phyloP scores from a whole-genome alignment of 1,140 invertebrate genomes.

The Marisa cornuarietis region DNA sequence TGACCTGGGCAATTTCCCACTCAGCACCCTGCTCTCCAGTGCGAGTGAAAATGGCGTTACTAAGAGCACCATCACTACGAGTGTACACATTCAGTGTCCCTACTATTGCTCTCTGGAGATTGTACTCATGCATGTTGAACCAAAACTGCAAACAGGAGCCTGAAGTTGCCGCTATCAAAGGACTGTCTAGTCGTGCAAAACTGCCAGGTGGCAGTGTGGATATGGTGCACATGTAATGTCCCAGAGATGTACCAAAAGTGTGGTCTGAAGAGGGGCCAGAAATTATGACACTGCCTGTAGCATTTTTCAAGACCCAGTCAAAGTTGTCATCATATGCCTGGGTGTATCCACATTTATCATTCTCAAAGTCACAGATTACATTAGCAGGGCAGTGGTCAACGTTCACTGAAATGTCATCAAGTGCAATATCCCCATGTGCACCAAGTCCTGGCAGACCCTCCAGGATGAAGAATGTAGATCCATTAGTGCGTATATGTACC shows the following conservation, averaged over 20 bases:
- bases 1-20: slow-evolving; percentile 49
- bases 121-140: slow-evolving; percentile 75
- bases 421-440: slow-evolving; percentile 54
- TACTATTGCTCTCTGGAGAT: slow-evolving; percentile 61
- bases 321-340: slow-evolving; percentile 79
- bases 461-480: slow-evolving; percentile 24
- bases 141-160: slow-evolving; percentile 69
- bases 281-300: not conserved
- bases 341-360: slow-evolving; percentile 68
- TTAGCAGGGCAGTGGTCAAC: slow-evolving; percentile 32
- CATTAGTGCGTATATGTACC: not conserved
- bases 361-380: slow-evolving; percentile 56
- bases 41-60: slow-evolving; percentile 9
- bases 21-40: slow-evolving; percentile 40
- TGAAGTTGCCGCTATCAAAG: slow-evolving; percentile 34
- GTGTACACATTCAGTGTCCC: slow-evolving; percentile 51
- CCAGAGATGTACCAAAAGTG: slow-evolving; percentile 57
- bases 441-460: slow-evolving; percentile 48
- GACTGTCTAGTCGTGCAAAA: slow-evolving; percentile 50
- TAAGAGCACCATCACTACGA: slow-evolving; percentile 28
- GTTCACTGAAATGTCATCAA: slow-evolving; percentile 50
- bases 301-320: slow-evolving; percentile 72
- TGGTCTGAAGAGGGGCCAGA: slow-evolving; percentile 54
- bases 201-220: slow-evolving; percentile 48
- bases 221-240: slow-evolving; percentile 65